Conservation (phyloP, 2,113 vertebrate species). For the Acinonyx jubatus region DNA sequence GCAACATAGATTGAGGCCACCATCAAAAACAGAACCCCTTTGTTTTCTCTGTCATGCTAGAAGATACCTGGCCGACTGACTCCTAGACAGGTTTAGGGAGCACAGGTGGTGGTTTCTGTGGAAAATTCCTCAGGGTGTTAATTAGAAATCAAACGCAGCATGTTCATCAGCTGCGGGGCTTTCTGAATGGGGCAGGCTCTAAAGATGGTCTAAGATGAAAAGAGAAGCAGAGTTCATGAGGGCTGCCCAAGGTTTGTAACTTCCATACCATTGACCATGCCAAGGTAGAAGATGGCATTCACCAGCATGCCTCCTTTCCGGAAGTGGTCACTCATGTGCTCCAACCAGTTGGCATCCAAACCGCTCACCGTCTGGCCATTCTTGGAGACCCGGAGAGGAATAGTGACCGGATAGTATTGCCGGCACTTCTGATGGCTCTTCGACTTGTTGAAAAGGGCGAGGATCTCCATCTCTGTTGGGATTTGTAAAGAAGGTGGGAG, state of each 20-base stretch:
- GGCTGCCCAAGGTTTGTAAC: conserved; percentile 51
- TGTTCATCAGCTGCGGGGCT: background rate
- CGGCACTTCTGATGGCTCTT: conserved; percentile 84
- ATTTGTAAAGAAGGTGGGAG: background rate
- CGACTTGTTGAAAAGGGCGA: conserved; percentile 94
- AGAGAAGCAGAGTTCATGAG: conserved; percentile 3
- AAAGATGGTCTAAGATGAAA: background rate
- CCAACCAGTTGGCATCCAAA: conserved; percentile 97
- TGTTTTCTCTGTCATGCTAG: conserved; percentile 51
- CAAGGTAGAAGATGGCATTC: conserved; percentile 94
- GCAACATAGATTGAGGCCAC: background rate
- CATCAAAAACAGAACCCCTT: conserved; percentile 21
- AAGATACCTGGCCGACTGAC: background rate
- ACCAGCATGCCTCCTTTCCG: conserved; percentile 95
- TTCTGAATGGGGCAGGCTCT: background rate
- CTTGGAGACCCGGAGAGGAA: conserved; percentile 93
- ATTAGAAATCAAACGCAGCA: conserved; percentile 52
- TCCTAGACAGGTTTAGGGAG: background rate
- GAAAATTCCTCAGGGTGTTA: conserved; percentile 35
- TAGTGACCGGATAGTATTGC: conserved; percentile 95
- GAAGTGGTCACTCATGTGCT: conserved; percentile 99
- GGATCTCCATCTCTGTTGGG: conserved; percentile 90
- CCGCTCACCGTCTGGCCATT: conserved; percentile 89
- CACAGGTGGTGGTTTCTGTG: background rate
- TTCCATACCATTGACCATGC: conserved; percentile 89